Percentiles rank a stretch among this genome's conserved stretches.
These are phyloP conservation scores for Epinephelus awoara DNA, from an alignment of 2,797 vertebrate species.

Conservation along the genomic window DNA sequence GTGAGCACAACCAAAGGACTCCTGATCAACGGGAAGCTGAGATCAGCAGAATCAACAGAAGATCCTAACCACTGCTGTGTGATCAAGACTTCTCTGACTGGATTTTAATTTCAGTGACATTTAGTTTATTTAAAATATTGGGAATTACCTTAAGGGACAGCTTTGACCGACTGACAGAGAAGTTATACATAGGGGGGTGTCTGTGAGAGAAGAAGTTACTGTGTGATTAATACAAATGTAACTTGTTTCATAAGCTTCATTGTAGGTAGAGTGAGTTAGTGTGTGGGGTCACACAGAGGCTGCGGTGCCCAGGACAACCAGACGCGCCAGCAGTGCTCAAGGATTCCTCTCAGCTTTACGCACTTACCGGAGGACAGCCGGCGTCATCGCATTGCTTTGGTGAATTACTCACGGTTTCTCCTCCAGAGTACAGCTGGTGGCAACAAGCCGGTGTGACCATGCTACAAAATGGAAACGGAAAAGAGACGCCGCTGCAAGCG, in stretches of 20 bases:
- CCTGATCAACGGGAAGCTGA: conserved; percentile 47
- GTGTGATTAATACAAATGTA: background rate
- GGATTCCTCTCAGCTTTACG: conserved; percentile 31
- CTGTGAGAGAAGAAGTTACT: background rate
- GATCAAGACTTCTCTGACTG: conserved; percentile 1
- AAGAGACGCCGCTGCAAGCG: conserved; percentile 61
- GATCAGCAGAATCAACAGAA: conserved; percentile 26
- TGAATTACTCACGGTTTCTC: conserved; percentile 17
- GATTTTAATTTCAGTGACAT: background rate
- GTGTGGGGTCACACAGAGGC: background rate
- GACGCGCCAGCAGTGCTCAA: conserved; percentile 28
- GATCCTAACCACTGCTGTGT: background rate
- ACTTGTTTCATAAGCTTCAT: background rate
- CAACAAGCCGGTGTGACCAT: conserved; percentile 69
- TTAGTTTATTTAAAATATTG: background rate
- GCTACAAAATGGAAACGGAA: conserved; percentile 84
- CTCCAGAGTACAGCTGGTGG: conserved; percentile 4
- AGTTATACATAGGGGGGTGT: background rate
- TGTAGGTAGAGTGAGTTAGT: background rate
- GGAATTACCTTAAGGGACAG: background rate
- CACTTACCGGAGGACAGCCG: conserved; percentile 29
- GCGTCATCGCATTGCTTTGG: conserved; percentile 35
- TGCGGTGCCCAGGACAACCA: conserved; percentile 20
- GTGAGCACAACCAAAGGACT: conserved; percentile 49
- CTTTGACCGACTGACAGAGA: background rate